Evolutionary conservation across 2,888 invertebrate species (phyloP), one percentile per base, ranked within the genome.

Genomic region (Pammene aurita): DNA sequence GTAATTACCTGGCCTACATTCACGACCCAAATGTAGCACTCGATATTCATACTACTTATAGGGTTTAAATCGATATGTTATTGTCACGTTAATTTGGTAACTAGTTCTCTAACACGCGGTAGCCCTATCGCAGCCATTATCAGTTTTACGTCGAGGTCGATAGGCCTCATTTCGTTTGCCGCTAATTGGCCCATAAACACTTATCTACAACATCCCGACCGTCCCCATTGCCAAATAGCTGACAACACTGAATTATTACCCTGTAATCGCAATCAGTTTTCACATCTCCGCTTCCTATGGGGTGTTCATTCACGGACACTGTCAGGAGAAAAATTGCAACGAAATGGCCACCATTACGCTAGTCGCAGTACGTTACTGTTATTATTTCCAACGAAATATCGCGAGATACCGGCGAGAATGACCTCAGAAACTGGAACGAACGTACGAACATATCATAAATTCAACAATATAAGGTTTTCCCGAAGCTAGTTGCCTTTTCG

Each of bases 401-500:
- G 78, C 76, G 71, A 84, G 86, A 86, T 87, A 86, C 78, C 76
- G 75, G 81, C 79, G 83, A 79, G 82, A 87, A 89, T 85, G 84
- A 84, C 80, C 83, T 76, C 82, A 81, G 85, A 85, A 88, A 87
- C 82, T 85, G 79, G 87, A 85, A 80, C 86, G 81, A 76, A 81
- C 80, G 80, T 78, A 79, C 80, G 80, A 84, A 84, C 83, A 84
- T 87, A 86, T 88, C 88, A 88, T 90, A 91, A 91, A 90, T 91
- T 88, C 78, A 81, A 85, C 85, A 88, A 87, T 88, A 89, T 88
- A 88, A 87, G 88, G 88, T 86, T 89, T 84, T 84, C 84, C 83
- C 84, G 82, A 84, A 85, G 86, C 86, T 85, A 89, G 89, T 90
- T 89, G 88, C 88, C 87, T 88, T 88, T 89, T 88, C 86, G 84